Evolutionary conservation across 23 tunicate species (phyloP).

Genomic region (Corella eumyota): DNA sequence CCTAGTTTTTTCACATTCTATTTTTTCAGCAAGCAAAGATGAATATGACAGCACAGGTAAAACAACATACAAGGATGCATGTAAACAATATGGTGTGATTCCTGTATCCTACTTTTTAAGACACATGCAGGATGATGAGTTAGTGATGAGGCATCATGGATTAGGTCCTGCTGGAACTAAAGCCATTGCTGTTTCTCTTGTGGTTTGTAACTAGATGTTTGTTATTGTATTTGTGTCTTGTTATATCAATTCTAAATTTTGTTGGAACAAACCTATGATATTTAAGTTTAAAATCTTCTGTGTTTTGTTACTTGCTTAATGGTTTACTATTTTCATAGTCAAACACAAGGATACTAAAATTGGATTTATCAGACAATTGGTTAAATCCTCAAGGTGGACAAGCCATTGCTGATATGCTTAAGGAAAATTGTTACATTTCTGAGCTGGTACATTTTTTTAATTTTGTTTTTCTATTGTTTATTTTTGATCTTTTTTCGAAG

Average conservation of each 20-base stretch:
- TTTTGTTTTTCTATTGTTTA: background rate
- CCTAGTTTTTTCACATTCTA: too few species aligned
- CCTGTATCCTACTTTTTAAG: slow-evolving; percentile 95
- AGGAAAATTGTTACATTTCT: slow-evolving; percentile 93
- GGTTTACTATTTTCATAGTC: slow-evolving; percentile 17
- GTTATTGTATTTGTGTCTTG: background rate
- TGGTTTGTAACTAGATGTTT: slow-evolving; percentile 24
- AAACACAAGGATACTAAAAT: slow-evolving; percentile 75
- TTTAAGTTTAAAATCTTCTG: background rate
- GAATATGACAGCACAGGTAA: slow-evolving; percentile 94
- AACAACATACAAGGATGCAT: slow-evolving; percentile 85
- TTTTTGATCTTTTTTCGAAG: background rate
- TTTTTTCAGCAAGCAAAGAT: slow-evolving; percentile 49
- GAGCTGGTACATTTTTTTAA: slow-evolving; percentile 41
- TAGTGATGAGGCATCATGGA: slow-evolving; percentile 82
- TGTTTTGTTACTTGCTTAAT: background rate
- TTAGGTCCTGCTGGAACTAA: slow-evolving; percentile 89
- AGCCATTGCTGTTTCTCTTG: slow-evolving; percentile 93
- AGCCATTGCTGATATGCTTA: slow-evolving; percentile 92
- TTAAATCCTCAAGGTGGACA: slow-evolving; percentile 70
- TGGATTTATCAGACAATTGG: slow-evolving; percentile 92
- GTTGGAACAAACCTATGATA: slow-evolving; percentile 22
- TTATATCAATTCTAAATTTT: background rate
- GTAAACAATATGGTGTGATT: slow-evolving; percentile 90
- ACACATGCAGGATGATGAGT: slow-evolving; percentile 81